Evolutionary conservation across 2,888 invertebrate genomes (phyloP).

Genomic region (Sphinx pinastri): DNA sequence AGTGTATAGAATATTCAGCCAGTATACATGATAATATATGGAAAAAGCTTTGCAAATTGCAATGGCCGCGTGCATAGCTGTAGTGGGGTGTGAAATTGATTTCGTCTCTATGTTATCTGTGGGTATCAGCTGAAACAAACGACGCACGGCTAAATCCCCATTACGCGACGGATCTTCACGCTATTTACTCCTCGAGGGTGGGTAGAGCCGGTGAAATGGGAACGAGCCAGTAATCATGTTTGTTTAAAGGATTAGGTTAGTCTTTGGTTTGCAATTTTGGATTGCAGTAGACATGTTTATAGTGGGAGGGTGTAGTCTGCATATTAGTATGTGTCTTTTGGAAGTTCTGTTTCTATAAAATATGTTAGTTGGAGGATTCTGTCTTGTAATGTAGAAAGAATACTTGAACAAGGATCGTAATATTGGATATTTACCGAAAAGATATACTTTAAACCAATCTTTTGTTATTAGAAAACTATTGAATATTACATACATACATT

Average conservation of each 20-base stretch:
- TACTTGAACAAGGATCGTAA: too few species aligned
- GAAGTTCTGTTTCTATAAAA: too few species aligned
- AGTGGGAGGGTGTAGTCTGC: too few species aligned
- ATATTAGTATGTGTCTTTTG: too few species aligned
- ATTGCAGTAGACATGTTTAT: too few species aligned
- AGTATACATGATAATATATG: background rate
- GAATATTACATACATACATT: too few species aligned
- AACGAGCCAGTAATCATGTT: constrained; percentile 12
- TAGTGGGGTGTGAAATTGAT: constrained; percentile 24
- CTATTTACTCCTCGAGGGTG: constrained; percentile 14
- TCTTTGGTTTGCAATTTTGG: background rate
- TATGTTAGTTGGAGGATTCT: too few species aligned
- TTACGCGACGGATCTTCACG: constrained; percentile 21
- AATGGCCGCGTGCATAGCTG: constrained; percentile 30
- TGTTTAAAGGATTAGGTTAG: constrained; percentile 10
- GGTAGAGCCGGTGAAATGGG: constrained; percentile 3
- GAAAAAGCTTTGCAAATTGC: constrained; percentile 8
- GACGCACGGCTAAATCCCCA: constrained; percentile 22
- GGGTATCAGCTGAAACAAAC: constrained; percentile 22
- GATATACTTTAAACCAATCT: too few species aligned
- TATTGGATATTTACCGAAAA: too few species aligned
- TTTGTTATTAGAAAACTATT: too few species aligned
- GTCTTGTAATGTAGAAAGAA: too few species aligned
- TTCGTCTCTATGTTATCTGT: constrained; percentile 20
- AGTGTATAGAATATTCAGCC: too few species aligned